Conservation (phyloP, 2,888 invertebrate species). For the Tachina fera region DNA sequence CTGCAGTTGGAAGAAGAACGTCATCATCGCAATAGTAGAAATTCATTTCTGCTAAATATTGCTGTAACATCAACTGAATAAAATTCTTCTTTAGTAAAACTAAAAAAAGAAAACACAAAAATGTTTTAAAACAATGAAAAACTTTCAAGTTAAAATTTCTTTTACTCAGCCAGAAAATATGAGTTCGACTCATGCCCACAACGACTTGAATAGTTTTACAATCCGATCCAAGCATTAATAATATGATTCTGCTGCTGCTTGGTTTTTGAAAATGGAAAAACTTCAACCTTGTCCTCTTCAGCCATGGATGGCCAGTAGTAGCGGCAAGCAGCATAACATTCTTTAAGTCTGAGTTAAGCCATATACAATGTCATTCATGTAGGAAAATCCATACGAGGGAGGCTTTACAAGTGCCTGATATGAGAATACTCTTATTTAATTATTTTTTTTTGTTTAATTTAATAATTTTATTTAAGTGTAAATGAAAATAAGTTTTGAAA, state of each 20-base stretch:
- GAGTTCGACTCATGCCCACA: not conserved
- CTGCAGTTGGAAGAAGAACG: constrained; percentile 20
- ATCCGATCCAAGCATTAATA: constrained; percentile 12
- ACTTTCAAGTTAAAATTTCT: constrained; percentile 32
- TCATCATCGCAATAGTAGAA: constrained; percentile 20
- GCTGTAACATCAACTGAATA: constrained; percentile 20
- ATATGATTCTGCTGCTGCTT: not conserved
- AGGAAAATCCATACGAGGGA: not conserved
- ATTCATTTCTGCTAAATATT: constrained; percentile 17
- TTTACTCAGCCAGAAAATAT: constrained; percentile 3
- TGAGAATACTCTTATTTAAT: too few relatives aligned
- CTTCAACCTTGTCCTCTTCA: constrained; percentile 41
- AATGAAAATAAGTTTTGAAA: too few relatives aligned
- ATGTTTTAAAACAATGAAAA: constrained; percentile 21
- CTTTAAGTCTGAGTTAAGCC: constrained; percentile 30
- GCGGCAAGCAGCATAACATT: constrained; percentile 13
- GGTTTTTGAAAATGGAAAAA: not conserved
- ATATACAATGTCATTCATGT: not conserved
- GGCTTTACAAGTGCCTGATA: not conserved
- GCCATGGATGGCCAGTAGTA: constrained; percentile 34
- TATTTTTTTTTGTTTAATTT: too few relatives aligned
- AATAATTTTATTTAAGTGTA: too few relatives aligned
- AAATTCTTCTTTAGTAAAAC: constrained; percentile 46
- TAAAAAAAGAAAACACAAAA: constrained; percentile 2
- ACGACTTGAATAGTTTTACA: not conserved